Conservation (phyloP, 2,113 vertebrate species). For the Crypturellus undulatus region DNA sequence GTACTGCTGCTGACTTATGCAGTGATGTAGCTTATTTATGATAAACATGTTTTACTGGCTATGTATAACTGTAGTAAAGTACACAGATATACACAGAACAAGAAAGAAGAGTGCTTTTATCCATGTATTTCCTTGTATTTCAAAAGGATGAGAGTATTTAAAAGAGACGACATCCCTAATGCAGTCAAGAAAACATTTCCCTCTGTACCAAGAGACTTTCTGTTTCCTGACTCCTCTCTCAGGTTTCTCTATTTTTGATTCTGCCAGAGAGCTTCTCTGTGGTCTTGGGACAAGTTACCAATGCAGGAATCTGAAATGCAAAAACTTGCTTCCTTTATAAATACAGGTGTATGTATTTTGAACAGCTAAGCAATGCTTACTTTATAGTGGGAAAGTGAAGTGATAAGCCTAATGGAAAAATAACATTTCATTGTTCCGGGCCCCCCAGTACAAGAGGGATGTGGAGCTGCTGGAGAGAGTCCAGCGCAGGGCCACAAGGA, state of each 20-base stretch:
- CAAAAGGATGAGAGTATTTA: neutral
- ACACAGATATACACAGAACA: neutral
- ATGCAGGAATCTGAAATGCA: neutral
- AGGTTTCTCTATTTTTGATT: neutral
- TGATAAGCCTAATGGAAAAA: neutral
- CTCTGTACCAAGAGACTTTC: neutral
- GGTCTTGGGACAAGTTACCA: neutral
- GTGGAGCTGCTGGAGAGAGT: no score
- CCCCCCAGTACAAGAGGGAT: no score
- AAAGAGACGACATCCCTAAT: neutral
- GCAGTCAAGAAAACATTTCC: neutral
- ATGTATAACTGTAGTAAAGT: neutral
- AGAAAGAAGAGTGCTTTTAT: neutral
- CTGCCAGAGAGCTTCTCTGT: neutral
- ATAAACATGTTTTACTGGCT: neutral
- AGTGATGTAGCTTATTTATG: neutral
- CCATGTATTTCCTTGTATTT: neutral
- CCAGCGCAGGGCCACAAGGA: no score
- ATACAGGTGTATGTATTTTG: neutral
- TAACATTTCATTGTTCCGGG: neutral
- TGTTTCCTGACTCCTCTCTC: neutral
- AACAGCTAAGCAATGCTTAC: neutral
- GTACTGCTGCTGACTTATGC: rapidly evolving
- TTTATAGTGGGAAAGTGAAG: neutral
- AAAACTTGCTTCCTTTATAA: neutral